Evolutionary conservation across 1,140 invertebrate genomes (phyloP).

Genomic region (Cyphomyrmex costatus): DNA sequence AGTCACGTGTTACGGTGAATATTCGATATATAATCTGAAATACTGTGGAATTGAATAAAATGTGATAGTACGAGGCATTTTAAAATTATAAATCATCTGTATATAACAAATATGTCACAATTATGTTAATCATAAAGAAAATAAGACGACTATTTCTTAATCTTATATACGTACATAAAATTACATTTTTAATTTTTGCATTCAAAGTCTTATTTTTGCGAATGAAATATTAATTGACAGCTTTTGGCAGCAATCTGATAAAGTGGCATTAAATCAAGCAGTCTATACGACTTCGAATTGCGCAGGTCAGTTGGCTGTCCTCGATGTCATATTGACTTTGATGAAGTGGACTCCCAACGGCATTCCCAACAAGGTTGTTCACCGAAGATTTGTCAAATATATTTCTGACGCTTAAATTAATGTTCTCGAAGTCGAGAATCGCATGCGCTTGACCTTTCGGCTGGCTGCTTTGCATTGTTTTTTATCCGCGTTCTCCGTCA

Average conservation of each 20-base stretch:
- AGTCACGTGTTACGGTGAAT: conserved; percentile 64
- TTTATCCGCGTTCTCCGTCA: conserved; percentile 34
- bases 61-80: neutral
- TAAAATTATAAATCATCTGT: neutral
- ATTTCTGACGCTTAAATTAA: conserved; percentile 40
- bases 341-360: conserved; percentile 45
- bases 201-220: conserved; percentile 1
- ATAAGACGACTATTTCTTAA: neutral
- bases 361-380: conserved; percentile 73
- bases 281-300: conserved; percentile 44
- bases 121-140: neutral
- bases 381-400: conserved; percentile 23
- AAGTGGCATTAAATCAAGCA: conserved; percentile 48
- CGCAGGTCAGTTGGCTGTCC: conserved; percentile 58
- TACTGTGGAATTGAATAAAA: conserved; percentile 28
- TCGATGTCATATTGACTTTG: conserved; percentile 28
- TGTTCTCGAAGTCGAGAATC: conserved; percentile 16
- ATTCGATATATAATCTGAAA: conserved; percentile 58
- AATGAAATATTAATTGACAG: conserved; percentile 20
- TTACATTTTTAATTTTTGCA: neutral
- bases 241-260: conserved; percentile 18
- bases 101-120: neutral
- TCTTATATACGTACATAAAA: neutral
- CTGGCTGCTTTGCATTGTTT: conserved; percentile 11
- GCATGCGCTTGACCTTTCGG: neutral